A percentile compares a stretch with the other conserved stretches of the same genome.
Conservation (phyloP, 37 sponge, comb jelly and placozoan genomes). For the Aplysina aerophoba region DNA sequence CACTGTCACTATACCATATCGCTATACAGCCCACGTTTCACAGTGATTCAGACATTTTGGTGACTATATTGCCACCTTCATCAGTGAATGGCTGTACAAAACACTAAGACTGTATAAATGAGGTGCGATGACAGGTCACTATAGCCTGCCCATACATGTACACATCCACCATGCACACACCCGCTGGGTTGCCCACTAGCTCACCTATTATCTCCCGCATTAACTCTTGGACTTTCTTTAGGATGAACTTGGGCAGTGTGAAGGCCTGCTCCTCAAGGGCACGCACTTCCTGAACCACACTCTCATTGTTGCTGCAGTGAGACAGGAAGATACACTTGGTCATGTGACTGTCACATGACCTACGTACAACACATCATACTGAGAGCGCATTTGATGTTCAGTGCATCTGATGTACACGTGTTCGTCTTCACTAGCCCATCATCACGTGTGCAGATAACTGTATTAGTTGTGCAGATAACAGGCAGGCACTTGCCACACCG, state of each 20-base stretch:
- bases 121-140: not conserved
- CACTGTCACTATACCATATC: not conserved
- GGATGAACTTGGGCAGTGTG: constrained; percentile 74
- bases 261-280: constrained; percentile 61
- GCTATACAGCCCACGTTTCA: no score
- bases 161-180: not conserved
- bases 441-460: not conserved
- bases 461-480: not conserved
- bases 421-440: not conserved
- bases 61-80: no score
- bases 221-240: constrained; percentile 73
- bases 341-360: no score
- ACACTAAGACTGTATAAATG: not conserved
- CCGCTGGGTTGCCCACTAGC: not conserved
- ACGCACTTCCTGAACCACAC: constrained; percentile 37
- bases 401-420: not conserved
- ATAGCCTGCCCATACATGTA: no score
- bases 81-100: no score
- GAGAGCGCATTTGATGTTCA: no score
- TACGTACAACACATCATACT: no score
- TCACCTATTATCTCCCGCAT: constrained; percentile 71
- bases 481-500: no score
- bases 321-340: no score
- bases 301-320: constrained; percentile 56
- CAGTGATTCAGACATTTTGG: no score